Base-by-base conservation (phyloP, 2,797 vertebrate species). In the Masticophis lateralis region DNA sequence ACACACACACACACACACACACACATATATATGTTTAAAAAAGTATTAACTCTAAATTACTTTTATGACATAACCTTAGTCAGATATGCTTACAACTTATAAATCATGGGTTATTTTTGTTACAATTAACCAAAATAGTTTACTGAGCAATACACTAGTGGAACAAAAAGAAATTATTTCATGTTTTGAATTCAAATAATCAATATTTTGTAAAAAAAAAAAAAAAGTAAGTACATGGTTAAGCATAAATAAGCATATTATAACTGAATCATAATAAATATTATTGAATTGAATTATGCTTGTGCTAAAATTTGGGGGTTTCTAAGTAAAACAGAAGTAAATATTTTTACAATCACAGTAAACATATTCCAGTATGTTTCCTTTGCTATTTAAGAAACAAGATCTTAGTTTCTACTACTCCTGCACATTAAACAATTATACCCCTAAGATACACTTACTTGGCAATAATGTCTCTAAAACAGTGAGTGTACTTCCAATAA, bases 281-380 rank as follows among this genome's bases (percentile, higher is more conserved):
- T n/a, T 87, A 96, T 94, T 94, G 96, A 93, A 94, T 2, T 83
- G 28, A 69, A 86, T 56, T 61, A 55, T 91, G 57, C 20, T 51
- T 69, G n/a, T 93, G 91, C 94, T 94, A 90, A 92, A 95, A 87
- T 4, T 79, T 1, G 47, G 66, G 91, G 51, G 9, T 63, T 91
- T 74, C 89, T 92, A 95, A 61, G 5, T 94, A 89, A 63, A 43
- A 22, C 1, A 53, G 18, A 53, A 18, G 9, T 56, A 9, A 2
- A 87, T 47, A 28, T 94, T 93, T 95, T 93, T 14, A 95, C 59
- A 51, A 91, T 93, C 66, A 88, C 0, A 55, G 12, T 12, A 57
- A 51, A 60, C 14, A 51, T 25, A 74, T 60, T 89, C 90, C 93
- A 92, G 79, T 20, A 86, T 43, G 51, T 89, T 61, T 92, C 43